Base-by-base conservation (phyloP, 1,140 invertebrate genomes). In the Ceratina australensis region DNA sequence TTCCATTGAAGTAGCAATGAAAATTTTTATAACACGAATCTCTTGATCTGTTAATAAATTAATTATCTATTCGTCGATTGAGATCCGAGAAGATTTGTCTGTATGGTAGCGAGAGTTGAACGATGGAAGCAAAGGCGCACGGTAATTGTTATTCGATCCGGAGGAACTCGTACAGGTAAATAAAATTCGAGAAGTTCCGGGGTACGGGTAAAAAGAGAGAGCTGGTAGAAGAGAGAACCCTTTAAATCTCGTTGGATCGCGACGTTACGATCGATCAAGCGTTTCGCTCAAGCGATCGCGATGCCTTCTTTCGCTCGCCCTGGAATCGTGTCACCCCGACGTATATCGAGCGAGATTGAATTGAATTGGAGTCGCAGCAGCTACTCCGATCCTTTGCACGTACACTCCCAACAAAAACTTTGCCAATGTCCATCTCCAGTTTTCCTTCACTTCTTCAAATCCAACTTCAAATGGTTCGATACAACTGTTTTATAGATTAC, bases 251-350 rank as follows among this genome's bases (percentile, higher is more conserved):
- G 59, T 78, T 68, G 60, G 57, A 50, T 33, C 66, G 59, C 22
- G 68, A 78, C 50, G 67, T 83, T 79, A 67, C 69, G 54, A 79
- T 83, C 82, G 80, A 83, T 83, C 82, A 75, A 33, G 80, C 56
- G 33, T 82, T 74, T 83, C 80, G 63, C 71, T 71, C 76, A 33
- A 33, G 33, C 33, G 33, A 33, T 33, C 33, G 33, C 33, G 65
- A 26, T 54, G 66, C 28, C 49, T 78, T 52, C 67, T 64, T 57
- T 18, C 75, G 2, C 20, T 33, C 33, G 33, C 22, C 47, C 18
- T 20, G 22, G 49, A 73, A 84, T 84, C 78, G 61, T 71, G 73
- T 83, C 68, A 24, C 56, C 33, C 33, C 73, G 63, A 22, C 52
- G 61, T 69, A 72, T 77, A 80, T 69, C 66, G 66, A 64, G 49